A percentile compares a stretch with the other conserved stretches of the same genome.
Conservation (phyloP, 2,797 vertebrate species). For the Spondyliosoma cantharus region DNA sequence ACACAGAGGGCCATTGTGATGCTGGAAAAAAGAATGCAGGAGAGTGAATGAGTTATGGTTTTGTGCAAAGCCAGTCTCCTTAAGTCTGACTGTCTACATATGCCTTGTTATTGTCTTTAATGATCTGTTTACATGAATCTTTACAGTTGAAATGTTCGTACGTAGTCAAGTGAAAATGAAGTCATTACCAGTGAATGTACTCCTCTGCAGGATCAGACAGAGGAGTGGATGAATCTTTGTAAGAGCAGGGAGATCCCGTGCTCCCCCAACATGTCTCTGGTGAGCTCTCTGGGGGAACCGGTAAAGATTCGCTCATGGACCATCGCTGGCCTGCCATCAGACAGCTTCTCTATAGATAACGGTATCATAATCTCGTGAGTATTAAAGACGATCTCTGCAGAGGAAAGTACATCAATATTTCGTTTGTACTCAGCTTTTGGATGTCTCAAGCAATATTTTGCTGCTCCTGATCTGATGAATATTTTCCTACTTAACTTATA, state of each 20-base stretch:
- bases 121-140: background rate
- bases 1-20: background rate
- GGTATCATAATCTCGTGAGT: conserved; percentile 93
- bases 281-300: conserved; percentile 87
- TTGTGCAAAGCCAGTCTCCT: background rate
- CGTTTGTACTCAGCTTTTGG: background rate
- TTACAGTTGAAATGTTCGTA: background rate
- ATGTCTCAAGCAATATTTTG: background rate
- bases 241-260: conserved; percentile 87
- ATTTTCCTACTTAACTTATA: too few relatives aligned
- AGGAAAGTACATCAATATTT: conserved; percentile 60
- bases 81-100: background rate
- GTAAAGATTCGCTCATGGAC: conserved; percentile 91
- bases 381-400: conserved; percentile 39
- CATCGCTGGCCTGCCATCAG: conserved; percentile 92
- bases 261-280: conserved; percentile 88
- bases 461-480: background rate
- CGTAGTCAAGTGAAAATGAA: background rate
- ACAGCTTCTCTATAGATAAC: conserved; percentile 92
- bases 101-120: background rate
- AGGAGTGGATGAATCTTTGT: conserved; percentile 87
- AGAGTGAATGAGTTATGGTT: conserved; percentile 17
- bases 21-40: conserved; percentile 11
- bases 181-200: background rate
- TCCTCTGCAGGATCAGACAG: conserved; percentile 85